Conservation (phyloP, 2,797 vertebrate genomes). For the Sebastiscus albofasciatus region DNA sequence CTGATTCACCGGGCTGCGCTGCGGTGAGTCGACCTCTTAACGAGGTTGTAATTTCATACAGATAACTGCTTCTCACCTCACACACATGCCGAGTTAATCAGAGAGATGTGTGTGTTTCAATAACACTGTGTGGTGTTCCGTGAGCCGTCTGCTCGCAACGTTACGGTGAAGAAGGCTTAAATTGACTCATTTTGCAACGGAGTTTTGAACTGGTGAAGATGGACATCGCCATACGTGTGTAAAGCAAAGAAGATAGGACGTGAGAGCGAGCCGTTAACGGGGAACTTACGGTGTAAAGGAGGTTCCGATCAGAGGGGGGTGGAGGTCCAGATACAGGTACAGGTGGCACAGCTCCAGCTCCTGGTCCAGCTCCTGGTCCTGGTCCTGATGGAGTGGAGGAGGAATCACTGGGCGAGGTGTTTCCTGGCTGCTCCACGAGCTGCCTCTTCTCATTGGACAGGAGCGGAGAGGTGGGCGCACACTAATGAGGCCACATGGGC, state of each 20-base stretch:
- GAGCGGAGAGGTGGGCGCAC: not conserved
- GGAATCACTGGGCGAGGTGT: not conserved
- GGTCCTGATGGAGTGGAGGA: not conserved
- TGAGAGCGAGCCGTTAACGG: not conserved
- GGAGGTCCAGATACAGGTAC: too few species aligned
- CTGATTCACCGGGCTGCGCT: not conserved
- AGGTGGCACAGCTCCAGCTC: too few species aligned
- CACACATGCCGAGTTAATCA: not conserved
- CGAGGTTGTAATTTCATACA: not conserved
- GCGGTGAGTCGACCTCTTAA: not conserved
- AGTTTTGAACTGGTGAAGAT: not conserved
- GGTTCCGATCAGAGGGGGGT: too few species aligned
- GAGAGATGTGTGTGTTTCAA: not conserved
- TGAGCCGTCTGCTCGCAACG: too few species aligned
- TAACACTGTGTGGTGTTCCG: rapidly evolving
- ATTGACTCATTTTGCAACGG: not conserved
- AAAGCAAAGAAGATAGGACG: too few species aligned
- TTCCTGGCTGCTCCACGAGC: too few species aligned
- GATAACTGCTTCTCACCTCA: not conserved
- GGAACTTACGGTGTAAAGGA: conserved; percentile 18
- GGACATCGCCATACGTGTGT: not conserved
- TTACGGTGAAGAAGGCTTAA: not conserved
- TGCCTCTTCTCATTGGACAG: not conserved
- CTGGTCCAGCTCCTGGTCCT: too few species aligned
- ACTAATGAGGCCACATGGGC: too few species aligned